phyloP scores from a whole-genome alignment of 1,140 invertebrate species.

The Pogonomyrmex barbatus region DNA sequence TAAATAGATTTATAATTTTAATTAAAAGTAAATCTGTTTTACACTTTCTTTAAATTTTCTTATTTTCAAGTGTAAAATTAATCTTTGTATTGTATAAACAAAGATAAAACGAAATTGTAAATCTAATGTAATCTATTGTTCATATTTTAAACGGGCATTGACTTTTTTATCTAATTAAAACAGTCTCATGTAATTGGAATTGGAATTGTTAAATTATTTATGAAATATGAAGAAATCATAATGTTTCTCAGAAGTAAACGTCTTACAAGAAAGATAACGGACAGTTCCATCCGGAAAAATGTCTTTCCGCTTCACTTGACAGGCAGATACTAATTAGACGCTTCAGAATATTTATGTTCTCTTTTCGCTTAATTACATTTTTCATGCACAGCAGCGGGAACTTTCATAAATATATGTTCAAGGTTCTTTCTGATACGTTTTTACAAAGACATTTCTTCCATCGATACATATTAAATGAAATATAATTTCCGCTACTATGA shows the following conservation, averaged over 20 bases:
- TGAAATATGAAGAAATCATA: conserved; percentile 19
- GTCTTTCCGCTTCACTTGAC: conserved; percentile 38
- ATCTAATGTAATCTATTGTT: not conserved
- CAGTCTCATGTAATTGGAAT: not conserved
- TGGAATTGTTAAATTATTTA: not conserved
- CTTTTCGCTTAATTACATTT: conserved; percentile 66
- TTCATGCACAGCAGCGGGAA: conserved; percentile 50
- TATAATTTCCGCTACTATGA: not conserved
- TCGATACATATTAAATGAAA: conserved; percentile 39
- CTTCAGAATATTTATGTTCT: conserved; percentile 54
- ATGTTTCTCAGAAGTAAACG: not conserved
- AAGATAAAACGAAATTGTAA: not conserved
- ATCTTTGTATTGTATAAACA: not conserved
- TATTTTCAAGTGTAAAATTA: not conserved
- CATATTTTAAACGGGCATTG: not conserved
- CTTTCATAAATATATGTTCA: conserved; percentile 18
- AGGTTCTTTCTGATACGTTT: conserved; percentile 64
- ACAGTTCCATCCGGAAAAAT: conserved; percentile 45
- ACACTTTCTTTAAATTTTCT: too few species aligned
- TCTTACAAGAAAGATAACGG: conserved; percentile 4
- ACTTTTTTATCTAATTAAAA: conserved; percentile 6
- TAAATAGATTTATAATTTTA: not conserved
- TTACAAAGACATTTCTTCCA: conserved; percentile 30
- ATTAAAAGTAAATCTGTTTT: not conserved
- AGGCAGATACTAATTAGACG: conserved; percentile 59